These are phyloP conservation scores for Montifringilla adamsi DNA, from an alignment of 2,113 vertebrate genomes.

Conservation along the genomic window DNA sequence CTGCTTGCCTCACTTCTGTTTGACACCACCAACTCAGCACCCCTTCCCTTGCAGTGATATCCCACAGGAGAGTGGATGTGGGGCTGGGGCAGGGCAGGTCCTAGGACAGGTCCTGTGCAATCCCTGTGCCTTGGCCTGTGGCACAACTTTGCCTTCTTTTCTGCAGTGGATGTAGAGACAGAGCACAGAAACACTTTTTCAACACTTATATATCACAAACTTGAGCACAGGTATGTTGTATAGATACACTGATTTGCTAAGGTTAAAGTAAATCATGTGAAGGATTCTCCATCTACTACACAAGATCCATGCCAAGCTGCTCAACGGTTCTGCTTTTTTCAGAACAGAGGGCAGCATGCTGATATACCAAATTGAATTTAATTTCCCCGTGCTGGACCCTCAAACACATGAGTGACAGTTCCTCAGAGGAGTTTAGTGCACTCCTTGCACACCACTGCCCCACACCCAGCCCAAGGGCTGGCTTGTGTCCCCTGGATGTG, in stretches of 20 bases:
- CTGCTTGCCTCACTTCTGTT: background rate
- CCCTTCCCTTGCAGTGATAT: background rate
- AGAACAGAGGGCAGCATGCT: background rate
- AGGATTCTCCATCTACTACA: background rate
- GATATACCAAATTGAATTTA: background rate
- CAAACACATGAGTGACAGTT: background rate
- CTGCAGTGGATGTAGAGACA: background rate
- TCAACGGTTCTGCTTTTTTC: background rate
- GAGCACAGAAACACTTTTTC: background rate
- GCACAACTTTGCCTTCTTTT: background rate
- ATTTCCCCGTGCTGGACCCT: background rate
- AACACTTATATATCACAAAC: background rate
- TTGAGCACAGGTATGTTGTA: background rate
- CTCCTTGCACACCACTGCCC: background rate
- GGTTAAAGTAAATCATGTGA: background rate
- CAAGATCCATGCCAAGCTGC: background rate
- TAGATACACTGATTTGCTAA: background rate
- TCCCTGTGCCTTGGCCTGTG: background rate
- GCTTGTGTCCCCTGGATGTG: background rate
- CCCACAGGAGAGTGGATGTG: rapidly evolving
- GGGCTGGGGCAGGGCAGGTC: background rate
- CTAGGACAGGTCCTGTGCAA: background rate
- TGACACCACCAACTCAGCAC: background rate
- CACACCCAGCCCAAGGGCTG: background rate
- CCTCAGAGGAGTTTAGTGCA: background rate